A percentile compares a stretch with the other conserved stretches of the same genome.
phyloP scores from a whole-genome alignment of 1,140 invertebrate genomes.

The Drosophila athabasca region DNA sequence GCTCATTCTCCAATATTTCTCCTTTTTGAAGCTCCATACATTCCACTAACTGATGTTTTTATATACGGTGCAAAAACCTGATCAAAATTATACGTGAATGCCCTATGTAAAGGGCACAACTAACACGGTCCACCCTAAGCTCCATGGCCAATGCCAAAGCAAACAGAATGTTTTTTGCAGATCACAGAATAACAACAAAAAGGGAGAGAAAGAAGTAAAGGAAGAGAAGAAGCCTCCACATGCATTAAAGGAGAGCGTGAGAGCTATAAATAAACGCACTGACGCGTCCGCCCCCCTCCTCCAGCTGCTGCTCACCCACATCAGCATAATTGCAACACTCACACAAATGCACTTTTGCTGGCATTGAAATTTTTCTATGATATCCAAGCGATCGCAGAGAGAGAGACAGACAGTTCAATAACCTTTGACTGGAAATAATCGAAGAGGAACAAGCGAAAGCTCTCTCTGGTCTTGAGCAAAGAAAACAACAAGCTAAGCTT shows the following conservation, averaged over 20 bases:
- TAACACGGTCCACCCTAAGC: slow-evolving; percentile 49
- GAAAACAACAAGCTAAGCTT: slow-evolving; percentile 46
- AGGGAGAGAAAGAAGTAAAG: slow-evolving; percentile 33
- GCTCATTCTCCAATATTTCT: too few species aligned
- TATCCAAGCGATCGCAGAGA: slow-evolving; percentile 56
- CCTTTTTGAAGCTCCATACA: too few species aligned
- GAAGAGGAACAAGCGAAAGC: slow-evolving; percentile 42
- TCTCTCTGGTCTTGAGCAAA: slow-evolving; percentile 22
- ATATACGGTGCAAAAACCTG: too few species aligned
- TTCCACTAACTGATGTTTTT: too few species aligned
- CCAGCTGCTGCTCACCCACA: slow-evolving; percentile 40
- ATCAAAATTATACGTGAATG: too few species aligned
- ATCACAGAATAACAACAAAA: slow-evolving; percentile 28
- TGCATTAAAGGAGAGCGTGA: slow-evolving; percentile 51
- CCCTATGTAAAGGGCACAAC: too few species aligned
- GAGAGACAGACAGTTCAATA: slow-evolving; percentile 51
- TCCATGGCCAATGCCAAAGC: slow-evolving; percentile 49
- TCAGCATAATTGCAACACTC: slow-evolving; percentile 53
- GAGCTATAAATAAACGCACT: slow-evolving; percentile 69
- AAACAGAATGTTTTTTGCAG: slow-evolving; percentile 24
- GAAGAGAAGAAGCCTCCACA: slow-evolving; percentile 57
- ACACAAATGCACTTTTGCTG: slow-evolving; percentile 45
- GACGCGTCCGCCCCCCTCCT: slow-evolving; percentile 4
- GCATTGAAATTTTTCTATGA: slow-evolving; percentile 76
- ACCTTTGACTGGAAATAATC: slow-evolving; percentile 54